Conservation (phyloP, 2,888 invertebrate genomes). For the Chrysolina oricalcia region DNA sequence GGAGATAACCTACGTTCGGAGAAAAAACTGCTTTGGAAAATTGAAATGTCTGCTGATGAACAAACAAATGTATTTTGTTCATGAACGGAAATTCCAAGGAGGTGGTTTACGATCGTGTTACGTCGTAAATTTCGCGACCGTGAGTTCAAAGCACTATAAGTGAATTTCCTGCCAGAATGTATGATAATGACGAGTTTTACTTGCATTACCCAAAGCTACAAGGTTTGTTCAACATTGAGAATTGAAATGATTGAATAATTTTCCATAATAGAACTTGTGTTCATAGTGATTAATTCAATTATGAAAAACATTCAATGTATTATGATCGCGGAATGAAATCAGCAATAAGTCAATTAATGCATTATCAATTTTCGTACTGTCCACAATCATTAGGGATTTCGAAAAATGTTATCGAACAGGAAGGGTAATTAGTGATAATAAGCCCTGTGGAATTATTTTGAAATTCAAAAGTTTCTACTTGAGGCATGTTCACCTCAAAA, state of each 20-base stretch:
- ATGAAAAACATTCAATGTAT: too few species aligned
- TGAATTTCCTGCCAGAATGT: constrained; percentile 31
- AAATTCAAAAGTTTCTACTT: too few species aligned
- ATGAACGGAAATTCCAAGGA: constrained; percentile 42
- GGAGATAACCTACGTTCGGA: constrained; percentile 49
- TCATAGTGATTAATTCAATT: too few species aligned
- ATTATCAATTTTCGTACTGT: too few species aligned
- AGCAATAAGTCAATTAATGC: too few species aligned
- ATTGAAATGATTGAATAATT: neutral
- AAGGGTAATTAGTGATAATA: too few species aligned
- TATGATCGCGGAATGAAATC: too few species aligned
- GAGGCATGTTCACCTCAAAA: too few species aligned
- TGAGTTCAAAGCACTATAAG: constrained; percentile 35
- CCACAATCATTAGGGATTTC: too few species aligned
- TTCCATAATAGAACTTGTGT: too few species aligned
- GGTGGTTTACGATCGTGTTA: constrained; percentile 49
- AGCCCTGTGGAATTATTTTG: too few species aligned
- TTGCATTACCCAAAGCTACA: neutral
- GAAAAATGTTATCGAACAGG: too few species aligned
- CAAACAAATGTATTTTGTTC: constrained; percentile 53
- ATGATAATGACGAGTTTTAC: constrained; percentile 28
- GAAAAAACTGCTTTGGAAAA: constrained; percentile 48
- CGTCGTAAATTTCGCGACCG: constrained; percentile 43
- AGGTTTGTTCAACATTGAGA: neutral
- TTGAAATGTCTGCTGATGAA: constrained; percentile 54